These are phyloP conservation scores for Telenomus remus DNA, from an alignment of 1,140 invertebrate species.

Conservation along the genomic window DNA sequence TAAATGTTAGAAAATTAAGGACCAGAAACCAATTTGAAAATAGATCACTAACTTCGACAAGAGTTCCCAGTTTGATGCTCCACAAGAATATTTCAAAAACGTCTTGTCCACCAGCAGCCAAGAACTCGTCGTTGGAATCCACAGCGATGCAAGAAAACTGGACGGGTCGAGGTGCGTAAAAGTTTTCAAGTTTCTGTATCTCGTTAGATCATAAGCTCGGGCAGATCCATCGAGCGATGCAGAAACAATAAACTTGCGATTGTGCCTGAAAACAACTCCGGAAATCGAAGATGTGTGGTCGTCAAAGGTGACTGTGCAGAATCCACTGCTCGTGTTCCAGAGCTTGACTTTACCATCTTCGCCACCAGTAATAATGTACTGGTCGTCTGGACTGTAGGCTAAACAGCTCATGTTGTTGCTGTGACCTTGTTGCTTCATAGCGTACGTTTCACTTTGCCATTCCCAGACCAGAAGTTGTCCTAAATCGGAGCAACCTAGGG, in stretches of 20 bases:
- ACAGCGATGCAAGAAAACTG: conserved; percentile 95
- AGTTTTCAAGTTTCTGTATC: conserved; percentile 98
- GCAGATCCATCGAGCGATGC: conserved; percentile 96
- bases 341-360: conserved; percentile 97
- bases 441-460: conserved; percentile 99
- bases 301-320: conserved; percentile 95
- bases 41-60: conserved; percentile 84
- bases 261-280: conserved; percentile 89
- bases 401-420: conserved; percentile 91
- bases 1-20: neutral
- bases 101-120: conserved; percentile 94
- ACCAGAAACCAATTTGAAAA: conserved; percentile 13
- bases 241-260: conserved; percentile 93
- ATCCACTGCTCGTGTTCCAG: conserved; percentile 93
- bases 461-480: conserved; percentile 98
- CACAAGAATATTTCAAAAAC: conserved; percentile 96
- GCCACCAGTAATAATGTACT: conserved; percentile 93
- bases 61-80: conserved; percentile 92
- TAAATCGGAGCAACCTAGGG: conserved; percentile 86
- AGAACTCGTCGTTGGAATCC: conserved; percentile 91
- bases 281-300: conserved; percentile 91
- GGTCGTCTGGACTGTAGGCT: conserved; percentile 93
- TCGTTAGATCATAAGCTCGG: conserved; percentile 92
- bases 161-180: conserved; percentile 92
- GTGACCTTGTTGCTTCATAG: conserved; percentile 98